phyloP scores from a whole-genome alignment of 1,140 invertebrate species.

The Anoplophora glabripennis region DNA sequence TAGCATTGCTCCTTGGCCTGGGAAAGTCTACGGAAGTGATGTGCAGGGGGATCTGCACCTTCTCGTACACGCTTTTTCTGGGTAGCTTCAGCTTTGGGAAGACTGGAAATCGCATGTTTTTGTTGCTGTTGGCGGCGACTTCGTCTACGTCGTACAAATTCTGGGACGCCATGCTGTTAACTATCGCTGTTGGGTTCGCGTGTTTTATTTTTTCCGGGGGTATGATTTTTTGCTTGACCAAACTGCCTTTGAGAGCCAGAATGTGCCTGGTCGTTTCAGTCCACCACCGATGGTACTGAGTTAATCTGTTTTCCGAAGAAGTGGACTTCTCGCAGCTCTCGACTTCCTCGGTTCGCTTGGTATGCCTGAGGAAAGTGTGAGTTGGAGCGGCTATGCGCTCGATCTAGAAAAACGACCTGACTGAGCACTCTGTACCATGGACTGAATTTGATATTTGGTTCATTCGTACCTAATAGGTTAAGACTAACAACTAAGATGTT shows the following conservation, averaged over 20 bases:
- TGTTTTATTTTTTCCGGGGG: conserved; percentile 20
- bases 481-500: not conserved
- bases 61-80: conserved; percentile 32
- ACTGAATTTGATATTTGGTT: too few species aligned
- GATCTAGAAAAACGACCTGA: conserved; percentile 37
- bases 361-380: conserved; percentile 48
- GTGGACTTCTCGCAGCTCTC: conserved; percentile 23
- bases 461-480: too few species aligned
- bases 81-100: conserved; percentile 43
- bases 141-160: conserved; percentile 36
- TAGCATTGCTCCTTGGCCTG: not conserved
- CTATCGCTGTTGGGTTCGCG: conserved; percentile 19
- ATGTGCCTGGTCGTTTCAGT: conserved; percentile 41
- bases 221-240: conserved; percentile 41
- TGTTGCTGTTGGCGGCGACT: conserved; percentile 31
- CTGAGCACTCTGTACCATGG: not conserved
- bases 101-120: conserved; percentile 35
- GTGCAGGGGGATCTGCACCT: conserved; percentile 36
- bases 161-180: conserved; percentile 17
- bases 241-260: conserved; percentile 28
- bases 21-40: conserved; percentile 42
- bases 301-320: conserved; percentile 15
- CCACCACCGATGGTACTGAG: conserved; percentile 38
- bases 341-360: conserved; percentile 17
- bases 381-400: conserved; percentile 55